Conservation (phyloP, 2,113 vertebrate species). For the Asarcornis scutulata region DNA sequence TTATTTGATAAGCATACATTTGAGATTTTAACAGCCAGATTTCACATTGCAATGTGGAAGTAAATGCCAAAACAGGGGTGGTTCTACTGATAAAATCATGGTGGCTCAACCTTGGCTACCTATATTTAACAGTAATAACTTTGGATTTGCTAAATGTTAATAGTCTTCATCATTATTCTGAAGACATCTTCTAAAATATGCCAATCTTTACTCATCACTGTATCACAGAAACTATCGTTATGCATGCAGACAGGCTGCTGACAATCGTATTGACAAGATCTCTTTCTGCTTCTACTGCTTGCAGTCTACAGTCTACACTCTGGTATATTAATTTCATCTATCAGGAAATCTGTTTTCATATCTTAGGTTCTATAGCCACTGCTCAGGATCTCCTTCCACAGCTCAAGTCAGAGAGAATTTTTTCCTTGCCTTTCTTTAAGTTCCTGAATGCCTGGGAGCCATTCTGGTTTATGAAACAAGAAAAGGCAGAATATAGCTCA, state of each 20-base stretch:
- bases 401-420: neutral
- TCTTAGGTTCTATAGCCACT: neutral
- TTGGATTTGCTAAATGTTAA: neutral
- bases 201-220: neutral
- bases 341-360: neutral
- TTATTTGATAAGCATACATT: neutral
- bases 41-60: neutral
- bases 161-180: neutral
- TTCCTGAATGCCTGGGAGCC: neutral
- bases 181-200: neutral
- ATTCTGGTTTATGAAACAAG: neutral
- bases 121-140: neutral
- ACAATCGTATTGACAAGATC: constrained; percentile 1
- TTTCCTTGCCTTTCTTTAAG: neutral
- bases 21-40: neutral
- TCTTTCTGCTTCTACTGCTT: neutral
- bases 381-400: neutral
- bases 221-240: neutral
- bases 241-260: neutral
- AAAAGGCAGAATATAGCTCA: neutral
- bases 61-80: neutral
- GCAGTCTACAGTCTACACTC: neutral
- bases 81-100: neutral
- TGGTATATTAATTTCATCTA: neutral
- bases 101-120: neutral